Base-by-base conservation (phyloP, 2,797 vertebrate species). In the Onychomys torridus region DNA sequence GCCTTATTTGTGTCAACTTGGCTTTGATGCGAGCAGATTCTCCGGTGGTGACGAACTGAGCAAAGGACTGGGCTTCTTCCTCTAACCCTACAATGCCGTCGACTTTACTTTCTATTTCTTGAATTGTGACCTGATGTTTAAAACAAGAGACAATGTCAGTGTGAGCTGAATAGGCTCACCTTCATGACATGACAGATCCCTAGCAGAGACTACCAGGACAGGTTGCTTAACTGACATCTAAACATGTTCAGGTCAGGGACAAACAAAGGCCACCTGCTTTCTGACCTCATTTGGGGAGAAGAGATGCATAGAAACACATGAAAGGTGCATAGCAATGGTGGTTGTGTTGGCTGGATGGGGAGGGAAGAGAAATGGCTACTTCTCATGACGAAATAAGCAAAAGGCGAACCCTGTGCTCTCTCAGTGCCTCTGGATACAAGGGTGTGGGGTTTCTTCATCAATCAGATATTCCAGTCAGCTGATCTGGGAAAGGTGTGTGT, bases 1-100 rank as follows among this genome's bases (percentile, higher is more conserved):
- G 99, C 97, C 98, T 99, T n/a, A 99, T 98, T 94, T 99, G 99
- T 40, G 99, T 99, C 92, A 99, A 96, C 69, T 99, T 99, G 95
- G 99, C 99, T 98, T 99, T 99, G 97, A 99, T 99, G 57, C 98
- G 99, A 49, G 99, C 99, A 4, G 98, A 98, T 98, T 99, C 99
- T 91, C 99, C 99, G 19, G 99, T 99, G 34, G 99, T 99, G 93
- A 99, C 95, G 97, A 99, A 99, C 85, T 99, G 99, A 83, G 98
- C 98, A 95, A 99, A 98, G 10, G 98, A 98, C 97, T 99, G 98
- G 3, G 99, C 99, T 97, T 98, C 99, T 10, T 99, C 98, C 98
- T 99, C 99, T 92, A 99, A 97, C 37, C 95, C 98, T 91, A 98
- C 98, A 27, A 99, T 98, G 65, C 98, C 98, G 97, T 98, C 97